Base-by-base conservation (phyloP, 2,888 invertebrate species). In the Cheilosia impressa region DNA sequence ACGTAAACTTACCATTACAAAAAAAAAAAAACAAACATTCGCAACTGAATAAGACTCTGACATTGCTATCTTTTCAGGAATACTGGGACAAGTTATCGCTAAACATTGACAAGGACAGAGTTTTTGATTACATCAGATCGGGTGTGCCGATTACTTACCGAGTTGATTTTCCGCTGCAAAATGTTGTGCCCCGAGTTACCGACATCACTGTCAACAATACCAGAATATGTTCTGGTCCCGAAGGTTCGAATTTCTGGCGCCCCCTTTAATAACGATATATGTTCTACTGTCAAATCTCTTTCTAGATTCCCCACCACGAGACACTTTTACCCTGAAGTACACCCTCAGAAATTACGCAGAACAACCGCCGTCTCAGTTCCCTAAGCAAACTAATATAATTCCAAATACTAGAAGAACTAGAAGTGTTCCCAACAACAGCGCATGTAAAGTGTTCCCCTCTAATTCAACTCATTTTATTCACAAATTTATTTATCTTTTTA, bases 101-200 rank as follows among this genome's bases (percentile, higher is more conserved):
- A 3, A 88, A 88, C 81, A 87, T 89, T 41, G 88, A 89, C 57
- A 88, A 89, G 5, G 87, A 89, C 1, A 84, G 88, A 6, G 88
- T 89, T 7, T 88, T 88, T 10, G 80, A 71, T 2, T 88, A 89
- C 50, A 75, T 91, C 19, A 79, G 84, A 6, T 83, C 90, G 41
- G 89, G 91, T 3, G 88, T 88, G 34, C 92, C 93, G 0, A 89
- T 94, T 4, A 83, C 88, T 10, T 95, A 95, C 89, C 92, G 93
- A 34, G 92, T 95, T 0, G 92, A 93, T 87, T 95, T 95, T 89
- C 95, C 95, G 0, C 91, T 93, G 19, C 92, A 92, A 13, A 92
- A 92, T 24, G 93, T 94, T 0, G 71, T 94, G 53, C 95, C 95
- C 0, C 93, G 92, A 87, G 90, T 95, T 2, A 94, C 94, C 0